A percentile compares a stretch with the other conserved stretches of the same genome.
Conservation (phyloP, 2,888 invertebrate species). For the Apeira syringaria region DNA sequence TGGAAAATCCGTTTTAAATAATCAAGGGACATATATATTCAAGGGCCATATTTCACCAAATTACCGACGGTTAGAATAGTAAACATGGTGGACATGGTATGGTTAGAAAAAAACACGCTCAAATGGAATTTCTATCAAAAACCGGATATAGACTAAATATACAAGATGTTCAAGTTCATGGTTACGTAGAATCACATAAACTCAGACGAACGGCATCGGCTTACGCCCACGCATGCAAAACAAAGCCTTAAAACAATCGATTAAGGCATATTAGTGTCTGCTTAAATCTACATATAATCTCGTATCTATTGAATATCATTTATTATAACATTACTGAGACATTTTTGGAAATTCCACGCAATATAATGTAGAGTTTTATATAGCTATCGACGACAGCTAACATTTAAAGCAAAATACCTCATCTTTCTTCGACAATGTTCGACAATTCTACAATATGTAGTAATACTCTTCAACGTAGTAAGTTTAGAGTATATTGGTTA, state of each 20-base stretch:
- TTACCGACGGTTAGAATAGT: not conserved
- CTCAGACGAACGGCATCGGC: not conserved
- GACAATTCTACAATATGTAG: no score
- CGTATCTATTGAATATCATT: not conserved
- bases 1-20: constrained; percentile 6
- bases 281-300: not conserved
- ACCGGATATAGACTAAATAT: constrained; percentile 12
- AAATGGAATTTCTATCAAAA: constrained; percentile 11
- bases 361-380: no score
- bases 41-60: constrained; percentile 4
- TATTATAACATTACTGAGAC: not conserved
- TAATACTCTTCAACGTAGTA: no score
- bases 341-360: constrained; percentile 6
- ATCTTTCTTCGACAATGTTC: no score
- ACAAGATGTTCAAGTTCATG: constrained; percentile 14
- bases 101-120: not conserved
- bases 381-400: no score
- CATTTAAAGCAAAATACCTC: no score
- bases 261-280: not conserved
- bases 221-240: not conserved
- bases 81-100: no score
- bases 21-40: constrained; percentile 1
- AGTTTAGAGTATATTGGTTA: no score
- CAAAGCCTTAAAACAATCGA: not conserved
- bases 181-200: constrained; percentile 10